Conservation (phyloP, 2,113 vertebrate species). For the Probosciger aterrimus region DNA sequence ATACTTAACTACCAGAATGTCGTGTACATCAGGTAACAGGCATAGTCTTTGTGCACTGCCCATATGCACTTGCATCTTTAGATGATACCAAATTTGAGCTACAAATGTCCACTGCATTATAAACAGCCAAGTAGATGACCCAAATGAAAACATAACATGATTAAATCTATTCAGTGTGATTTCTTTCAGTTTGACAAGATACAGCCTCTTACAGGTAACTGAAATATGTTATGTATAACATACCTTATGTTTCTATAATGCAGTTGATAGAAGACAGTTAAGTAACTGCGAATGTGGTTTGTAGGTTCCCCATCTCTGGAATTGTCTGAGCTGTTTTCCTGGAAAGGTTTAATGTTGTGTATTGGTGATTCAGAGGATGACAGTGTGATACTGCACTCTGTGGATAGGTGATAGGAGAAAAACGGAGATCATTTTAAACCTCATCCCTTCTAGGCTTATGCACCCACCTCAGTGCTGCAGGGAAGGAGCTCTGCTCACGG, state of each 20-base stretch:
- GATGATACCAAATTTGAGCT: background rate
- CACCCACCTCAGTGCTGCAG: background rate
- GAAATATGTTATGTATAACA: background rate
- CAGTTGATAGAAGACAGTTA: background rate
- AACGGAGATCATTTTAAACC: background rate
- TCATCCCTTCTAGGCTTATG: background rate
- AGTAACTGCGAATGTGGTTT: background rate
- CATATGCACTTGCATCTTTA: background rate
- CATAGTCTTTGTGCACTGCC: background rate
- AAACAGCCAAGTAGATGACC: background rate
- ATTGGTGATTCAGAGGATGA: background rate
- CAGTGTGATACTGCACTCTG: background rate
- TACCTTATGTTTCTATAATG: background rate
- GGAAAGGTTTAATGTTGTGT: background rate
- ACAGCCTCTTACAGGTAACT: background rate
- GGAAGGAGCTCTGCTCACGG: background rate
- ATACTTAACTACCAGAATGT: background rate
- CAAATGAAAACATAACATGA: background rate
- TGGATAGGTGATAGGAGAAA: background rate
- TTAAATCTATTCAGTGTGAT: background rate
- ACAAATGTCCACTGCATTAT: background rate
- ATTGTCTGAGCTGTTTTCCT: background rate
- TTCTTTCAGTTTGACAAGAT: background rate
- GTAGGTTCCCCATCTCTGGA: background rate
- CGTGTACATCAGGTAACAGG: background rate